Conservation (phyloP, 2,888 invertebrate species). For the Lithophane socia region DNA sequence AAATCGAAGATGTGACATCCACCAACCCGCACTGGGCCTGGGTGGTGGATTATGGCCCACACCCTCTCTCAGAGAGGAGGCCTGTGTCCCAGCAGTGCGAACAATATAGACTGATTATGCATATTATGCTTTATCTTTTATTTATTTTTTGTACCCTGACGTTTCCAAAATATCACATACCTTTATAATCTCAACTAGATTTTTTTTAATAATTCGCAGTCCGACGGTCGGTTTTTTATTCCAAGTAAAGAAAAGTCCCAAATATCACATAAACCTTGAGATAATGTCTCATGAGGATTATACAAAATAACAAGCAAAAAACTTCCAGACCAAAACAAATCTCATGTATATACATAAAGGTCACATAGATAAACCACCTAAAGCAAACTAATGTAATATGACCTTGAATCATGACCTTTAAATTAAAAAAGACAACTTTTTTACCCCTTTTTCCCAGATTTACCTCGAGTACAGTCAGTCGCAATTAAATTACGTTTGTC, state of each 20-base stretch:
- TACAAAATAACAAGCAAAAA: constrained; percentile 13
- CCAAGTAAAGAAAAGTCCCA: not conserved
- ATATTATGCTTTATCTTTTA: not conserved
- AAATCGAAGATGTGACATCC: no score
- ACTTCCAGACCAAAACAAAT: not conserved
- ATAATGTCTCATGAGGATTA: constrained; percentile 2
- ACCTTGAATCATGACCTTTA: constrained; percentile 6
- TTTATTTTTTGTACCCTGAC: not conserved
- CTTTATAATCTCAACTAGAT: not conserved
- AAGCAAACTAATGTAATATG: not conserved
- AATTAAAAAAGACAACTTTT: constrained; percentile 21
- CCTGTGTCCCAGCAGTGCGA: no score
- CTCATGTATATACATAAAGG: not conserved
- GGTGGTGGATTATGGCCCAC: no score
- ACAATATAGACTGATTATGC: no score
- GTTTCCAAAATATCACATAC: not conserved
- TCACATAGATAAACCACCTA: constrained; percentile 12
- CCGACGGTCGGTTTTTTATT: not conserved
- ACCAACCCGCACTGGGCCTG: no score
- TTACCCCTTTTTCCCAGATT: not conserved
- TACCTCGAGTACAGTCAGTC: not conserved
- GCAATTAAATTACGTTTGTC: no score
- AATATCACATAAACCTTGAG: constrained; percentile 13
- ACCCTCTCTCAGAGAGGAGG: no score
- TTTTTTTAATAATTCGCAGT: not conserved